Evolutionary conservation across 2,113 vertebrate species (phyloP).

Genomic region (Leucopternis melanops): DNA sequence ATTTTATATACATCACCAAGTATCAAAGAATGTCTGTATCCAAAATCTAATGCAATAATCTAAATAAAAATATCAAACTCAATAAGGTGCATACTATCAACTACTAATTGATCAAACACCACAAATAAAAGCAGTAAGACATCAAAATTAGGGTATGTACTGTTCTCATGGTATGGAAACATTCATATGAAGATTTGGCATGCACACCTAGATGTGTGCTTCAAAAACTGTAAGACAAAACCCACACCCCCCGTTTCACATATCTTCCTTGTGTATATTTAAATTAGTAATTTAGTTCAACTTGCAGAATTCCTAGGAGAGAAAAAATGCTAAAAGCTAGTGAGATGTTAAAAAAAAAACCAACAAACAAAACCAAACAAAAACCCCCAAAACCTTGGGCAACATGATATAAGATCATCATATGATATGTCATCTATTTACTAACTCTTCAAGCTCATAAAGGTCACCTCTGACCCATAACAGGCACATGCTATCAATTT

Average conservation of each 20-base stretch:
- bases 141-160: background rate
- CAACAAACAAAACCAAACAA: too few species aligned
- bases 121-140: background rate
- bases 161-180: background rate
- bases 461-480: conserved; percentile 78
- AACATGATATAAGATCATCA: conserved; percentile 40
- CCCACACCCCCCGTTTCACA: background rate
- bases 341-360: background rate
- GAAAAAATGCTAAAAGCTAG: background rate
- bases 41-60: background rate
- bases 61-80: background rate
- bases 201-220: background rate
- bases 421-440: conserved; percentile 77
- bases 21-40: background rate
- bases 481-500: conserved; percentile 88
- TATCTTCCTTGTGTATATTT: background rate
- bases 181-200: background rate
- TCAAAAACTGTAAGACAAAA: background rate
- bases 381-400: background rate
- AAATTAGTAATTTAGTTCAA: background rate
- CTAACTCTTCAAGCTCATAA: conserved; percentile 82
- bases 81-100: background rate
- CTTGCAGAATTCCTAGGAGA: background rate
- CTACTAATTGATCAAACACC: background rate
- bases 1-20: background rate